Conservation (phyloP, 2,888 invertebrate genomes). For the Adineta ricciae region DNA sequence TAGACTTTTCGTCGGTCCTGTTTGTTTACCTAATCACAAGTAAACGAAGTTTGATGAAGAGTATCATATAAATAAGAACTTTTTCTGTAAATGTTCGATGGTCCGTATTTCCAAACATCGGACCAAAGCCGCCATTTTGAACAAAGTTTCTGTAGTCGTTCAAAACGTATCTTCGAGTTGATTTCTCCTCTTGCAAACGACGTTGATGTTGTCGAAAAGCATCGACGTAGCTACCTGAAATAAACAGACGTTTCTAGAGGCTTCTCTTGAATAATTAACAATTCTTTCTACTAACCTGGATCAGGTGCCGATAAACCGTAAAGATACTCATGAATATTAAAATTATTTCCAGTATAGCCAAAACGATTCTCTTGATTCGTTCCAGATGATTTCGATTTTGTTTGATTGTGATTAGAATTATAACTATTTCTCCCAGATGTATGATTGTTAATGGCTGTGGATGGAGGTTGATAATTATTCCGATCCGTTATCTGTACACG, state of each 20-base stretch:
- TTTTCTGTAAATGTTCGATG: background rate
- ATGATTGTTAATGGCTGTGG: background rate
- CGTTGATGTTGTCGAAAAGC: slow-evolving; percentile 1
- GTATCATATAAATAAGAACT: background rate
- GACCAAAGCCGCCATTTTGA: background rate
- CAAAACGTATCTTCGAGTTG: background rate
- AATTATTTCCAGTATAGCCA: background rate
- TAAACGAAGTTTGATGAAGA: too few relatives aligned
- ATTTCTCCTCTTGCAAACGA: background rate
- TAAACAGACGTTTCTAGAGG: background rate
- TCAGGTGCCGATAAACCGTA: slow-evolving; percentile 2
- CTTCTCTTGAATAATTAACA: background rate
- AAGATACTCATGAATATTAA: background rate
- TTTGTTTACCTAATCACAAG: background rate
- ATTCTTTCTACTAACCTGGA: background rate
- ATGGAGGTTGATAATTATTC: background rate
- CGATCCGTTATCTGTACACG: background rate
- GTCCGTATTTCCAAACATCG: background rate
- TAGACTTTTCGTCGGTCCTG: background rate
- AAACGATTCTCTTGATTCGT: background rate
- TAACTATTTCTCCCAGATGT: background rate
- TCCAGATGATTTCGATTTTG: background rate
- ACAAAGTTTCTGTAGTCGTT: background rate
- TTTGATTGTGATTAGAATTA: background rate
- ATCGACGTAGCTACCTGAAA: background rate